Percentiles rank a stretch among this genome's conserved stretches.
phyloP scores from a whole-genome alignment of 1,140 invertebrate genomes.

The Aethina tumida region DNA sequence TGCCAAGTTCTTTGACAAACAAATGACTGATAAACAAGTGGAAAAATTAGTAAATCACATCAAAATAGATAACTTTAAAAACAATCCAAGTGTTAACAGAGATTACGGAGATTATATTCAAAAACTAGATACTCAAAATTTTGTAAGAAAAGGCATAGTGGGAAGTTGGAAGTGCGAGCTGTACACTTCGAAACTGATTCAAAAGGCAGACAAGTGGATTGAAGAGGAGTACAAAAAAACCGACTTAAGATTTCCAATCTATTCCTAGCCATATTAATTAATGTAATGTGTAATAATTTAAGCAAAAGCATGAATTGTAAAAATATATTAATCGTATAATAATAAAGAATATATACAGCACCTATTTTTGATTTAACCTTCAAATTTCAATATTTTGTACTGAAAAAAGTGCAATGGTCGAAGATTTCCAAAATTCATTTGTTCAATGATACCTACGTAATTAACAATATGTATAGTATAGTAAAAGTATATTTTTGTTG shows the following conservation, averaged over 20 bases:
- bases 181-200: constrained; percentile 47
- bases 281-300: too few species aligned
- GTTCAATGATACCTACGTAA: too few species aligned
- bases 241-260: constrained; percentile 46
- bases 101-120: constrained; percentile 48
- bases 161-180: constrained; percentile 55
- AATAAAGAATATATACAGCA: too few species aligned
- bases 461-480: too few species aligned
- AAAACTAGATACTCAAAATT: constrained; percentile 39
- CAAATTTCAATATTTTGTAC: too few species aligned
- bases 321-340: too few species aligned
- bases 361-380: too few species aligned
- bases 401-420: too few species aligned
- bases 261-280: too few species aligned
- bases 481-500: too few species aligned
- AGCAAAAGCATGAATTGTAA: too few species aligned
- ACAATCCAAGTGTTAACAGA: constrained; percentile 58
- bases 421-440: too few species aligned
- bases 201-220: constrained; percentile 53
- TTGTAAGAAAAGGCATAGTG: constrained; percentile 52
- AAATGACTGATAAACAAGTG: constrained; percentile 41
- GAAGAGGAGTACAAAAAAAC: constrained; percentile 45
- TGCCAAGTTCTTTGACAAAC: constrained; percentile 47
- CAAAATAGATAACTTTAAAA: constrained; percentile 61
- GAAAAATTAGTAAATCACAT: constrained; percentile 47